Evolutionary conservation across 2,888 invertebrate species (phyloP).

Genomic region (Salticus scenicus): DNA sequence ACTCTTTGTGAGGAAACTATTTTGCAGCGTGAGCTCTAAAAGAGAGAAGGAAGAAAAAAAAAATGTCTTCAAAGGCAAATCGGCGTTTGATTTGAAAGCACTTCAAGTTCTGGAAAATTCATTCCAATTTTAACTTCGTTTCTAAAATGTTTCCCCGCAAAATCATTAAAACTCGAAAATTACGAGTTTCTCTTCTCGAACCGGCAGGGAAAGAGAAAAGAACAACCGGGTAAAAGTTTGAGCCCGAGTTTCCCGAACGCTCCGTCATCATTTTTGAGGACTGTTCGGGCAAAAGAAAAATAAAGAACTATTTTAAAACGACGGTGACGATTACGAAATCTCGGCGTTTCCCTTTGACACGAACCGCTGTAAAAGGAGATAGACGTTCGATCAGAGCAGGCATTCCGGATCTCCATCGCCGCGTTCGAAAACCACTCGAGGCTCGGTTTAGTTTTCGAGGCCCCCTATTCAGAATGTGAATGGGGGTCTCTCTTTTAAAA

Average conservation of each 20-base stretch:
- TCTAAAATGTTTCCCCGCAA: slow-evolving; percentile 18
- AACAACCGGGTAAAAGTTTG: slow-evolving; percentile 56
- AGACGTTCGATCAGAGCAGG: slow-evolving; percentile 16
- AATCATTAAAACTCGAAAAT: slow-evolving; percentile 67
- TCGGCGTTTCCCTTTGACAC: slow-evolving; percentile 43
- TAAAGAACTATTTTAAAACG: slow-evolving; percentile 48
- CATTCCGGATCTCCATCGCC: neutral
- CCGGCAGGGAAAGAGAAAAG: slow-evolving; percentile 34
- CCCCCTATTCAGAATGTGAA: slow-evolving; percentile 23
- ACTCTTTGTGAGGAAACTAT: no score
- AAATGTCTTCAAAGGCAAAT: neutral
- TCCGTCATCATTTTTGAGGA: slow-evolving; percentile 66
- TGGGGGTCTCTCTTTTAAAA: slow-evolving; percentile 46
- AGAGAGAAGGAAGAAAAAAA: no score
- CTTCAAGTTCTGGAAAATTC: slow-evolving; percentile 20
- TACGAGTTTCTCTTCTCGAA: slow-evolving; percentile 19
- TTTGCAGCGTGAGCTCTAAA: no score
- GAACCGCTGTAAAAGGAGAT: slow-evolving; percentile 39
- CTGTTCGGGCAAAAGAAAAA: slow-evolving; percentile 46
- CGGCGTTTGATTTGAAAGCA: slow-evolving; percentile 23
- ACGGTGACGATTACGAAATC: slow-evolving; percentile 60
- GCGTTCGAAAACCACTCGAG: slow-evolving; percentile 66
- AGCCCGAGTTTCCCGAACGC: slow-evolving; percentile 39
- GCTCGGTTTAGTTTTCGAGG: slow-evolving; percentile 60
- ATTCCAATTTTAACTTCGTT: slow-evolving; percentile 21